Evolutionary conservation across 2,113 vertebrate species (phyloP).

Genomic region (Eidolon helvum): DNA sequence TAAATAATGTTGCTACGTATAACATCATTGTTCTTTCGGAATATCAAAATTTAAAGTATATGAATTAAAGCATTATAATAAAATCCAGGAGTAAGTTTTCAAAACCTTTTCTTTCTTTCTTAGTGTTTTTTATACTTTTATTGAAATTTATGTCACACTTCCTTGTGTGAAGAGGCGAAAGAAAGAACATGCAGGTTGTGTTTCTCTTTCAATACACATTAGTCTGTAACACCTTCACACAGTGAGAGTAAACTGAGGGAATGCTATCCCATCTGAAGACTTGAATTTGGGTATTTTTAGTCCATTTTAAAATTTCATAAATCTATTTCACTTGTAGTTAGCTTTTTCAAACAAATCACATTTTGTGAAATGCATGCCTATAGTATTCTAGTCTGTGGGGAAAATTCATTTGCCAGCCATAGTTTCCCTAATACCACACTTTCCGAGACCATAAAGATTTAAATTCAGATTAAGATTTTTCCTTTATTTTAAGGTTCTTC

Average conservation of each 20-base stretch:
- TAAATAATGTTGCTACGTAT: not conserved
- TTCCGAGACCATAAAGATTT: not conserved
- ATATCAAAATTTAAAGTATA: not conserved
- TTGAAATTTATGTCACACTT: not conserved
- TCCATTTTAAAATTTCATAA: not conserved
- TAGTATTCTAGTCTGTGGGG: not conserved
- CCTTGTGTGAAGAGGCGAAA: not conserved
- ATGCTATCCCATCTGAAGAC: rapidly evolving
- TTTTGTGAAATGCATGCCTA: not conserved
- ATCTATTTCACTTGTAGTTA: not conserved
- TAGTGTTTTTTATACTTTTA: not conserved
- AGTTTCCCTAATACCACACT: not conserved
- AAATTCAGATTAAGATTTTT: not conserved
- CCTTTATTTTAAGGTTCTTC: slow-evolving; percentile 46
- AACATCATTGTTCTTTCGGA: not conserved
- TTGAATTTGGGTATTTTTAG: not conserved
- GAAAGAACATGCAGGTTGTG: rapidly evolving
- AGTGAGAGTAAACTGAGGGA: not conserved
- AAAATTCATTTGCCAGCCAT: not conserved
- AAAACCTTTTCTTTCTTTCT: not conserved
- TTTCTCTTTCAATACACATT: not conserved
- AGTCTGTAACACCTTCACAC: not conserved
- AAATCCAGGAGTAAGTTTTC: not conserved
- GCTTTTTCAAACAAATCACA: not conserved
- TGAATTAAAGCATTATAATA: not conserved